Evolutionary conservation across 2,797 vertebrate species (phyloP).

Genomic region (Carduelis carduelis): DNA sequence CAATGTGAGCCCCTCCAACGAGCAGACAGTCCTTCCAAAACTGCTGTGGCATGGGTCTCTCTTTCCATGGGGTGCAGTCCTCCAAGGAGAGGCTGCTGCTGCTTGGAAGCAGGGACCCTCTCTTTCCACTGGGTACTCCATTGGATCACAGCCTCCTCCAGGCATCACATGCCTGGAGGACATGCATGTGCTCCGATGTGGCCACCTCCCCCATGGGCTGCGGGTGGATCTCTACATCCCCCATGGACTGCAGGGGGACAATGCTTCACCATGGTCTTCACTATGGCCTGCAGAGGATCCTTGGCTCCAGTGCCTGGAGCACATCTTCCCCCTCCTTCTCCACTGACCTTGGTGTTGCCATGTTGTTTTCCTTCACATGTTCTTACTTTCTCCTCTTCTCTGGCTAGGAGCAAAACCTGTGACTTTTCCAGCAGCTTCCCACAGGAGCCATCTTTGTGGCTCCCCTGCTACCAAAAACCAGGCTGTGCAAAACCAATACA

Average conservation of each 20-base stretch:
- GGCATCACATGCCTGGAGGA: not conserved
- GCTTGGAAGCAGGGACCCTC: not conserved
- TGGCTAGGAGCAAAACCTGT: not conserved
- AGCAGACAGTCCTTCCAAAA: not conserved
- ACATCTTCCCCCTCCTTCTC: not conserved
- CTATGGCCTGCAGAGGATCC: not conserved
- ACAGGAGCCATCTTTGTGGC: not conserved
- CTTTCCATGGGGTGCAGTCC: not conserved
- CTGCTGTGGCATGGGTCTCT: not conserved
- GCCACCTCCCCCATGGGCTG: not conserved
- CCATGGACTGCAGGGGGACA: not conserved
- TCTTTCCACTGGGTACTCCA: not conserved
- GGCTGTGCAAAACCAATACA: not conserved
- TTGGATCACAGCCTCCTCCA: not conserved
- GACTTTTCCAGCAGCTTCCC: not conserved
- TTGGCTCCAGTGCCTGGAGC: fast-evolving
- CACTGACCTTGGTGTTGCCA: not conserved
- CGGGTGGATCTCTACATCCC: not conserved
- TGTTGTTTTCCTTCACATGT: not conserved
- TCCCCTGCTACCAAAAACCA: not conserved
- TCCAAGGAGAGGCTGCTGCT: not conserved
- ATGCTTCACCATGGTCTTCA: not conserved
- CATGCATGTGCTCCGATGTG: fast-evolving
- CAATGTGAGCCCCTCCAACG: not conserved
- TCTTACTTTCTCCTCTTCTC: not conserved